phyloP scores from a whole-genome alignment of 1,140 invertebrate species.

The Cherax quadricarinatus region DNA sequence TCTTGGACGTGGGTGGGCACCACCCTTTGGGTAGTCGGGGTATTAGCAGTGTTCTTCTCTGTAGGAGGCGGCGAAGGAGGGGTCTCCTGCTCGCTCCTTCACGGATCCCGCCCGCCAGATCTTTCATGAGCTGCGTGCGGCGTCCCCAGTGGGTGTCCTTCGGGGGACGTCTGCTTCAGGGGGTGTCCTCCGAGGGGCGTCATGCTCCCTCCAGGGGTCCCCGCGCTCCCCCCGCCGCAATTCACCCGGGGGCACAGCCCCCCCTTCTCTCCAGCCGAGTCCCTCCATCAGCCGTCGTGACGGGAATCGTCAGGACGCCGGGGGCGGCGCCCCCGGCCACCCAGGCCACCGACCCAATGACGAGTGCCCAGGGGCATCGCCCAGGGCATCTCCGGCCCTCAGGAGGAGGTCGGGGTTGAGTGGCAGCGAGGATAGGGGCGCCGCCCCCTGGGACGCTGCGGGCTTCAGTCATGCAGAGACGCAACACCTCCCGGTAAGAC shows the following conservation, averaged over 20 bases:
- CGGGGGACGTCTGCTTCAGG: conserved; percentile 8
- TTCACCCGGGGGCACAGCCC: conserved; percentile 54
- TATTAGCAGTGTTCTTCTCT: conserved; percentile 53
- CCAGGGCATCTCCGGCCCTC: conserved; percentile 38
- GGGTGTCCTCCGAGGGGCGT: conserved; percentile 26
- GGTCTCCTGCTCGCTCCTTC: conserved; percentile 41
- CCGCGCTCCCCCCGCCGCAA: conserved; percentile 54
- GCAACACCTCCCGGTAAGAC: conserved; percentile 31
- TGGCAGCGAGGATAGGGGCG: neutral
- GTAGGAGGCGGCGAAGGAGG: conserved; percentile 61
- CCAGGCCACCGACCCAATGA: neutral
- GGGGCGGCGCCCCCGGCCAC: neutral
- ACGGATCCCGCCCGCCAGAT: conserved; percentile 65
- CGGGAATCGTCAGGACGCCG: neutral
- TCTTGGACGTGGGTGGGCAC: neutral
- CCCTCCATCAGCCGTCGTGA: conserved; percentile 40
- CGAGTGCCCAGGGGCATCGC: conserved; percentile 7
- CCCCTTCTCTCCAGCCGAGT: conserved; percentile 62
- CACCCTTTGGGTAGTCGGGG: neutral
- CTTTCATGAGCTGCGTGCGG: conserved; percentile 61
- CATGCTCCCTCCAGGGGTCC: conserved; percentile 59
- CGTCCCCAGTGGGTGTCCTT: conserved; percentile 4
- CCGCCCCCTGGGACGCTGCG: conserved; percentile 14
- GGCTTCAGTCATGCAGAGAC: conserved; percentile 4
- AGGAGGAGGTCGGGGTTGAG: conserved; percentile 8